Percentiles rank a stretch among this genome's conserved stretches.
These are phyloP conservation scores for Heliothis virescens DNA, from an alignment of 1,140 invertebrate species.

Conservation along the genomic window DNA sequence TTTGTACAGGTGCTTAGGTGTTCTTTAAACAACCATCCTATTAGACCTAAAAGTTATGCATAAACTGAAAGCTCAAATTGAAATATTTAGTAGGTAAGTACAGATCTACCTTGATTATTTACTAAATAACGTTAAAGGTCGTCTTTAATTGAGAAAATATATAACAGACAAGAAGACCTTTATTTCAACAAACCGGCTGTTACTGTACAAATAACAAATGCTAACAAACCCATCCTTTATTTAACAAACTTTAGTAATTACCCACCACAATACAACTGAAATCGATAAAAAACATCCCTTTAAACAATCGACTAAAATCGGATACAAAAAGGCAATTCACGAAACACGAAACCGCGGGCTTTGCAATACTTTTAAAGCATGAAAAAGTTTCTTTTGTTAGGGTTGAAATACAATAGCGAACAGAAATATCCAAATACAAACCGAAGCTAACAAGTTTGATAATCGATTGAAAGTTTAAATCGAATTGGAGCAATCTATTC, in stretches of 20 bases:
- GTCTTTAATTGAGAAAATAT: too few relatives aligned
- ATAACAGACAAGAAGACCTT: background rate
- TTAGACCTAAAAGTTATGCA: too few relatives aligned
- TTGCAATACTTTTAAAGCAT: constrained; percentile 27
- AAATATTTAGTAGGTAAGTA: too few relatives aligned
- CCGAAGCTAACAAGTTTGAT: background rate
- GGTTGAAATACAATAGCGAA: background rate
- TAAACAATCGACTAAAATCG: constrained; percentile 10
- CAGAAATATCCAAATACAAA: constrained; percentile 5
- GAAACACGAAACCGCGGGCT: constrained; percentile 13
- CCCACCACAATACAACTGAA: background rate
- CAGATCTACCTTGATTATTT: too few relatives aligned
- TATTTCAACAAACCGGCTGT: background rate
- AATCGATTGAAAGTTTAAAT: constrained; percentile 8
- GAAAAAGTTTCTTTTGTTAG: constrained; percentile 14
- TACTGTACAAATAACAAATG: background rate
- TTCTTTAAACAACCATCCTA: background rate
- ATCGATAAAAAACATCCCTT: constrained; percentile 3
- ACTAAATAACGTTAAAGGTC: too few relatives aligned
- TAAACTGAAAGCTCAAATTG: too few relatives aligned
- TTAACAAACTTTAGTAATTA: constrained; percentile 3
- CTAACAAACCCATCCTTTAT: background rate
- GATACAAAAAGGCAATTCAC: constrained; percentile 34
- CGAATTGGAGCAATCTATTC: constrained; percentile 4
- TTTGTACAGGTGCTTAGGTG: constrained; percentile 20